Percentiles rank a stretch among this genome's conserved stretches.
Evolutionary conservation across 2,888 invertebrate species (phyloP).

Genomic region (Crossocerus cetratus): DNA sequence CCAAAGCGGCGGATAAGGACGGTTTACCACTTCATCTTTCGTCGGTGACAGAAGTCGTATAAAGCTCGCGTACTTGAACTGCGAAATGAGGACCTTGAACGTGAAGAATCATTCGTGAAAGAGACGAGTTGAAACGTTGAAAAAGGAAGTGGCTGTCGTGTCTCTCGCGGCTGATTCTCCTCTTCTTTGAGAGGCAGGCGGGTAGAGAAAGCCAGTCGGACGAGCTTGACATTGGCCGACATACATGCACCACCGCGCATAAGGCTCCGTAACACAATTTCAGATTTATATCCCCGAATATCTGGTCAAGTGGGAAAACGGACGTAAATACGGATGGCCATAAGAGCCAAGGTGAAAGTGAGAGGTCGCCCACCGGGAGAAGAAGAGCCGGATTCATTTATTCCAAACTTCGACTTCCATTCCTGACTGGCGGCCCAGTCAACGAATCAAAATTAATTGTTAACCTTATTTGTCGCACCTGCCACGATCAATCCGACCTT

Average conservation of each 20-base stretch:
- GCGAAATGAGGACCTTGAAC: background rate
- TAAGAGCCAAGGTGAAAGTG: slow-evolving; percentile 39
- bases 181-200: background rate
- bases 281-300: slow-evolving; percentile 21
- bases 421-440: background rate
- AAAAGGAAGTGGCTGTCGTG: slow-evolving; percentile 15
- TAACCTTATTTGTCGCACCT: background rate
- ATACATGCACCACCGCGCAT: slow-evolving; percentile 6
- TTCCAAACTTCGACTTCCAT: background rate
- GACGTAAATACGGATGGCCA: slow-evolving; percentile 5
- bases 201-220: slow-evolving; percentile 47
- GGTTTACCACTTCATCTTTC: background rate
- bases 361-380: background rate
- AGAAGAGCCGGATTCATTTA: background rate
- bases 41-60: background rate
- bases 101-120: background rate
- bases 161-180: slow-evolving; percentile 15
- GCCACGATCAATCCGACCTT: no score
- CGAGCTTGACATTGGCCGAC: slow-evolving; percentile 47
- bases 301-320: background rate
- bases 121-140: slow-evolving; percentile 23
- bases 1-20: background rate
- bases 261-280: slow-evolving; percentile 34
- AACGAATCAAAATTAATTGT: background rate
- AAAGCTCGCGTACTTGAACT: background rate